A percentile compares a stretch with the other conserved stretches of the same genome.
These are phyloP conservation scores for Calidris pygmaea DNA, from an alignment of 2,113 vertebrate genomes.

Conservation along the genomic window DNA sequence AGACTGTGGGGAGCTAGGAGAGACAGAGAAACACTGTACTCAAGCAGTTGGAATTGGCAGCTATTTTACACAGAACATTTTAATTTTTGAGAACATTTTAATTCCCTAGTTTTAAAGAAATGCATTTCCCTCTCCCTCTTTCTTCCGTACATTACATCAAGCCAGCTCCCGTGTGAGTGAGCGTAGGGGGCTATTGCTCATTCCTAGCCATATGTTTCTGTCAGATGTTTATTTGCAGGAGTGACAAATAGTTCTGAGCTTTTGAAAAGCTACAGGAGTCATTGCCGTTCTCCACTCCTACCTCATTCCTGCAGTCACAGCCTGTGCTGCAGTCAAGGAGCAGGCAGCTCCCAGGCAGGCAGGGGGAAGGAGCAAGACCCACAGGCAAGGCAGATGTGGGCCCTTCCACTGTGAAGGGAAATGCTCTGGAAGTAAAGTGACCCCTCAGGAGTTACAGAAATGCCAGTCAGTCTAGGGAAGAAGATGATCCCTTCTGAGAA, in stretches of 20 bases:
- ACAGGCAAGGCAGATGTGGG: neutral
- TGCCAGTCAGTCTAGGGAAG: neutral
- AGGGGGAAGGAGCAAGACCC: neutral
- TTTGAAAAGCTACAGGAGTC: neutral
- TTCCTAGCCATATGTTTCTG: slow-evolving; percentile 28
- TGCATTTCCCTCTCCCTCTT: neutral
- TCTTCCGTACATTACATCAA: neutral
- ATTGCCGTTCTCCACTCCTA: neutral
- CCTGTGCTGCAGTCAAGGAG: neutral
- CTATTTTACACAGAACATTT: neutral
- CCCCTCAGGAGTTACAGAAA: neutral
- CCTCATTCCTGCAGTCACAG: neutral
- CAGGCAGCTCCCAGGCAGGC: neutral
- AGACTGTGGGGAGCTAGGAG: neutral
- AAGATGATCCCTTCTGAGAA: neutral
- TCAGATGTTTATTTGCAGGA: slow-evolving; percentile 7
- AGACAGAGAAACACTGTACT: neutral
- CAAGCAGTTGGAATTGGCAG: neutral
- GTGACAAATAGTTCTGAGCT: neutral
- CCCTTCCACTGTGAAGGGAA: neutral
- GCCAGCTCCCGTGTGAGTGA: neutral
- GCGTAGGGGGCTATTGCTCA: slow-evolving; percentile 10
- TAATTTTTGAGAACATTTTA: neutral
- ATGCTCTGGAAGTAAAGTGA: neutral
- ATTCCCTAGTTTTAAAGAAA: neutral